These are phyloP conservation scores for Trachelipus rathkii DNA, from an alignment of 1,140 invertebrate genomes.

Conservation along the genomic window DNA sequence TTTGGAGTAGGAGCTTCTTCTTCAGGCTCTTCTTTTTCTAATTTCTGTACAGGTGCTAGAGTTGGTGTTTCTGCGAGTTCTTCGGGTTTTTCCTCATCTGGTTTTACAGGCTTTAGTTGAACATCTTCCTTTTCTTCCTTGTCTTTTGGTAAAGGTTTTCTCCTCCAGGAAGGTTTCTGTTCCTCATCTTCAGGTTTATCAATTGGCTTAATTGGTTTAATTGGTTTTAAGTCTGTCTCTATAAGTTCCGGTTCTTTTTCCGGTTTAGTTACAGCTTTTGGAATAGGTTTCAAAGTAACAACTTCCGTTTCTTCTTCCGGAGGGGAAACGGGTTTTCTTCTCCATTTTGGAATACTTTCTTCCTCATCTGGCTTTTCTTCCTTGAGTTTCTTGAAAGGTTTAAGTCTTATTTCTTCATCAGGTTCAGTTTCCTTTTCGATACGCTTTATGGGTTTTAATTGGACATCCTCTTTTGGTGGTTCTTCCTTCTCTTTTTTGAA, in stretches of 20 bases:
- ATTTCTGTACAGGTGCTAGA: slow-evolving; percentile 19
- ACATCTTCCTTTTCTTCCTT: not conserved
- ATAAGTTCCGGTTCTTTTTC: slow-evolving; percentile 3
- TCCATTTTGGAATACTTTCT: too few species aligned
- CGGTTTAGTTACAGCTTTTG: not conserved
- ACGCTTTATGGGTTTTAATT: slow-evolving; percentile 33
- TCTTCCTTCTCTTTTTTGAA: slow-evolving; percentile 16
- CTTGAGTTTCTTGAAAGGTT: slow-evolving; percentile 17
- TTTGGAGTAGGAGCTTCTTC: too few species aligned
- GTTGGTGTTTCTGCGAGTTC: slow-evolving; percentile 22
- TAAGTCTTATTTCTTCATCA: slow-evolving; percentile 29
- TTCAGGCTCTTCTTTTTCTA: not conserved
- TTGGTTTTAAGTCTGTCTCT: not conserved
- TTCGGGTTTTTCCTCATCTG: slow-evolving; percentile 1
- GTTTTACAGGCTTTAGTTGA: slow-evolving; percentile 20
- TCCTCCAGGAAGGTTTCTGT: too few species aligned
- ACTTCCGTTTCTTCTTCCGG: not conserved
- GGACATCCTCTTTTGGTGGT: slow-evolving; percentile 20
- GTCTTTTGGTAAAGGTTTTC: not conserved
- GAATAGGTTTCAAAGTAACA: slow-evolving; percentile 3
- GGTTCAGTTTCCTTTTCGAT: slow-evolving; percentile 20
- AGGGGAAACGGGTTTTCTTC: too few species aligned
- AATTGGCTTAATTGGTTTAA: not conserved
- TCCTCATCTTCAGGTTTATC: not conserved
- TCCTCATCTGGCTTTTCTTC: slow-evolving; percentile 3